phyloP scores from a whole-genome alignment of 2,888 invertebrate species.

The Hyposoter didymator region DNA sequence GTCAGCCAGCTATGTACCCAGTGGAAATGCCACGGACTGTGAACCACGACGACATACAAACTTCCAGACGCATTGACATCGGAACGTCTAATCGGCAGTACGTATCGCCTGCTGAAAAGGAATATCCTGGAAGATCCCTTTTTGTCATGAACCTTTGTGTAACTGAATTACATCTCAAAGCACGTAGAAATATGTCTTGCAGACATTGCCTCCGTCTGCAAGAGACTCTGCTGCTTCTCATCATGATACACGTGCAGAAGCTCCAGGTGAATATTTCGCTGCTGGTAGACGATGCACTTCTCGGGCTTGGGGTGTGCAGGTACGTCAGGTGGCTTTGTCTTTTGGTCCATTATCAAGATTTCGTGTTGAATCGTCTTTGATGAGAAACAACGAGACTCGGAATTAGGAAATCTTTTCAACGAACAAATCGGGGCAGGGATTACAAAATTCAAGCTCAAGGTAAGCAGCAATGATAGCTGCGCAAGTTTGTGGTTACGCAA shows the following conservation, averaged over 20 bases:
- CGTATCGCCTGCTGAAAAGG: slow-evolving; percentile 13
- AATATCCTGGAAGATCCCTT: slow-evolving; percentile 45
- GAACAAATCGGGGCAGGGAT: neutral
- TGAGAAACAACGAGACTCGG: neutral
- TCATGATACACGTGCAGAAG: neutral
- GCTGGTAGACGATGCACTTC: neutral
- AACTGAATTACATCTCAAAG: slow-evolving; percentile 35
- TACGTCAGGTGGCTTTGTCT: neutral
- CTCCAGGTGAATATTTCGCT: slow-evolving; percentile 2
- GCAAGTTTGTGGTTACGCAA: slow-evolving; percentile 13
- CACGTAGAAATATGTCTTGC: slow-evolving; percentile 43
- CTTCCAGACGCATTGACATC: slow-evolving; percentile 26
- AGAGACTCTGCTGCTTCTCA: slow-evolving; percentile 9
- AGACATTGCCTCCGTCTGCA: slow-evolving; percentile 32
- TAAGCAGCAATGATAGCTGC: slow-evolving; percentile 29
- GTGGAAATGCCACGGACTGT: slow-evolving; percentile 22
- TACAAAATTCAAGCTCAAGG: neutral
- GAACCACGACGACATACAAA: slow-evolving; percentile 23
- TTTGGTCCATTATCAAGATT: neutral
- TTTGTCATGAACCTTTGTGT: slow-evolving; percentile 58
- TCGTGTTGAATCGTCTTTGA: neutral
- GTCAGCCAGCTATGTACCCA: slow-evolving; percentile 42
- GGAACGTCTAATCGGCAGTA: slow-evolving; percentile 37
- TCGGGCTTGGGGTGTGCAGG: neutral
- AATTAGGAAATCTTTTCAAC: neutral